Base-by-base conservation (phyloP, 2,113 vertebrate species). In the Pseudorasbora parva region DNA sequence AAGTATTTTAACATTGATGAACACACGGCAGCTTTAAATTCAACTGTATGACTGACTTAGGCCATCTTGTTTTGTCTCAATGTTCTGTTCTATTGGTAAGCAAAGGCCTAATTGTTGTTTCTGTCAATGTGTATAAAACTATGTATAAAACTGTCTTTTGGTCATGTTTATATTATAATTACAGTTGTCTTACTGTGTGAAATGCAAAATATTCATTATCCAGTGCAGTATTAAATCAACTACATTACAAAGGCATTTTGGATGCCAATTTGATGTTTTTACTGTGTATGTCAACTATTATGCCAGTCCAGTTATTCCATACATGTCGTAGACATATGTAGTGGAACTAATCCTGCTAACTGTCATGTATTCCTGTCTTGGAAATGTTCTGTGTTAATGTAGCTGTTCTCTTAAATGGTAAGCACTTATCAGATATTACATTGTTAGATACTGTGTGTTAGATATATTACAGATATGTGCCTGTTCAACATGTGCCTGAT, bases 401-500 rank as follows among this genome's bases (percentile, higher is more conserved):
- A 72, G 41, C 43, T 8, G 37, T 71, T 71, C 19, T 45, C 68
- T 14, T 14, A 11, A 71, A 14, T 23, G 23, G 37, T 45, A 14
- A 45, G 68, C 68, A 72, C 69, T 47, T 72, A 45, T 47, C 11
- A 72, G 69, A 72, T 47, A 21, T 1, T 47, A 8, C 69, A 25
- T 23, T 14, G 21, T 71, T 71, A 43, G 37, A 41, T 71, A 43
- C 68, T 2, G 30, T 45, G 68, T 23, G 68, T 45, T 71, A 71
- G 15, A 51, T 30, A 21, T 75, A 11, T 33, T 54, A 56, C 25
- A 54, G 47, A 30, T 54, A 75, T 33, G 73, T 75, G 49, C 73
- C 25, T 75, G 49, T 56, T 75, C 4, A 75, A 75, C 73, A 75
- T 37, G 73, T 54, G 25, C 49, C 73, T 75, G 25, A 75, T 33